Conservation (phyloP, 2,113 vertebrate genomes). For the Aegotheles bennettii region DNA sequence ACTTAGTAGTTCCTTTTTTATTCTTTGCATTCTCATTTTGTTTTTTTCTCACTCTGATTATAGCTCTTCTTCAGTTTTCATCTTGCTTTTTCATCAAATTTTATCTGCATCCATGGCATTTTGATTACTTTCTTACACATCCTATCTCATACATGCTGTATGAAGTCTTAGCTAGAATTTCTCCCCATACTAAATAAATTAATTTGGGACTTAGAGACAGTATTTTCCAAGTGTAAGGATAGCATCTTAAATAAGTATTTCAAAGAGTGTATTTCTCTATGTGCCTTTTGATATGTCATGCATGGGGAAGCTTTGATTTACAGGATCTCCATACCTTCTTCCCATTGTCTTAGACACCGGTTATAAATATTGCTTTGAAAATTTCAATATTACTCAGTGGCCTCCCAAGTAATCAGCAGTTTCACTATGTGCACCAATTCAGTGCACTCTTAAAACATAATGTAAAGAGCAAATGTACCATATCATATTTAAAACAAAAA, state of each 20-base stretch:
- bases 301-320: background rate
- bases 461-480: conserved; percentile 30
- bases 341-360: background rate
- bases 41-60: background rate
- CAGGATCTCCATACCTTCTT: background rate
- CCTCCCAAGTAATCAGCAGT: conserved; percentile 26
- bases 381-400: background rate
- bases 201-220: background rate
- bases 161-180: background rate
- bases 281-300: background rate
- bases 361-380: conserved; percentile 3
- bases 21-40: background rate
- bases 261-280: background rate
- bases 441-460: conserved; percentile 37
- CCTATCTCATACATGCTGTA: background rate
- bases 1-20: background rate
- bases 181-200: background rate
- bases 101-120: background rate
- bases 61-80: background rate
- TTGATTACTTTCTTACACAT: background rate
- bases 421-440: background rate
- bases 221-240: background rate
- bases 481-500: conserved; percentile 33
- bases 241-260: background rate
- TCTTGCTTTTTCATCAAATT: background rate